phyloP scores from a whole-genome alignment of 2,888 invertebrate genomes.

The Halictus quadricinctus region DNA sequence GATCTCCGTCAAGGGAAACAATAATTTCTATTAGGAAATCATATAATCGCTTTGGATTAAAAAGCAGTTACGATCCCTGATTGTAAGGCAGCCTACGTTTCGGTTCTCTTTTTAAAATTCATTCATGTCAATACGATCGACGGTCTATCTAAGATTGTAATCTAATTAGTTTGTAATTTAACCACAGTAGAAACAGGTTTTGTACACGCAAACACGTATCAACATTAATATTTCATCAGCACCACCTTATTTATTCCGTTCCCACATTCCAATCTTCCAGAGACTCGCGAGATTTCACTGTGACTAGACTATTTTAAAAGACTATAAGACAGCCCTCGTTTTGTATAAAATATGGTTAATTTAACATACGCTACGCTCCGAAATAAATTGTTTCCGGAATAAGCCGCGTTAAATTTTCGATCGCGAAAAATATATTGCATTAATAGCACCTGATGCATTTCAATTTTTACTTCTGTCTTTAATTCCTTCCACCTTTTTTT shows the following conservation, averaged over 20 bases:
- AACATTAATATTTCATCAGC: constrained; percentile 50
- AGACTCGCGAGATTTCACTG: constrained; percentile 39
- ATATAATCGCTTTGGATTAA: background rate
- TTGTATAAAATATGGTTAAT: constrained; percentile 51
- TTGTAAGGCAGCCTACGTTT: constrained; percentile 54
- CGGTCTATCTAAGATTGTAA: constrained; percentile 49
- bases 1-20: background rate
- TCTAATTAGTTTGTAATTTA: constrained; percentile 47
- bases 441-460: constrained; percentile 52
- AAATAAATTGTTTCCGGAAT: constrained; percentile 29
- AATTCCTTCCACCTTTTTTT: background rate
- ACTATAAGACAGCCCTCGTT: constrained; percentile 38
- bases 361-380: constrained; percentile 28
- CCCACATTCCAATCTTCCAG: constrained; percentile 17
- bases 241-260: constrained; percentile 14
- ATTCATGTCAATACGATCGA: constrained; percentile 29
- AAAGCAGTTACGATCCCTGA: background rate
- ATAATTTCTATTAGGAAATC: background rate
- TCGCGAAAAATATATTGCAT: constrained; percentile 58
- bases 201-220: constrained; percentile 55
- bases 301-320: constrained; percentile 55
- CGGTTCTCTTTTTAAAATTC: constrained; percentile 29
- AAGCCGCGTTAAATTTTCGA: constrained; percentile 39
- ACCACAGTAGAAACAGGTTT: constrained; percentile 55
- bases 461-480: constrained; percentile 22